These are phyloP conservation scores for Ectropis crepuscularia DNA, from an alignment of 2,888 invertebrate species.

Conservation along the genomic window DNA sequence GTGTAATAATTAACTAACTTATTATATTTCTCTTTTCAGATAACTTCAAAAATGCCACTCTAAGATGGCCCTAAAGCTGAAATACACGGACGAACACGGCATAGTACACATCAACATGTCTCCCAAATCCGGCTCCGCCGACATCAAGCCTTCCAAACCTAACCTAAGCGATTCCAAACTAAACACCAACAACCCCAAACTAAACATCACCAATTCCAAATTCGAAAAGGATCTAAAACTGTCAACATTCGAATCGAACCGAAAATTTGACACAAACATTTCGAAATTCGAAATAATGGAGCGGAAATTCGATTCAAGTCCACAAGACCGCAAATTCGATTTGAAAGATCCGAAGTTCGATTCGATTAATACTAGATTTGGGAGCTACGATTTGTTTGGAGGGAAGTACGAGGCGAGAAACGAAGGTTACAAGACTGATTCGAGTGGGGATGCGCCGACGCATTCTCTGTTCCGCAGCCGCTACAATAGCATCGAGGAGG, in stretches of 20 bases:
- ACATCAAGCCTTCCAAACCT: constrained; percentile 67
- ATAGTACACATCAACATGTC: constrained; percentile 79
- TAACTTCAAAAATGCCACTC: constrained; percentile 43
- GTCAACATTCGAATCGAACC: neutral
- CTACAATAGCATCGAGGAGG: constrained; percentile 81
- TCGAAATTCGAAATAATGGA: neutral
- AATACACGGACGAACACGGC: constrained; percentile 80
- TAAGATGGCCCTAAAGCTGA: constrained; percentile 74
- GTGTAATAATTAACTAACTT: neutral
- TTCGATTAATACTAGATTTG: constrained; percentile 76
- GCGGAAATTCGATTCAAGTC: constrained; percentile 5
- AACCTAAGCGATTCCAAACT: constrained; percentile 44
- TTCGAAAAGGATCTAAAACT: constrained; percentile 4
- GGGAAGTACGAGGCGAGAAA: constrained; percentile 62
- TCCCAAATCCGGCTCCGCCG: constrained; percentile 59
- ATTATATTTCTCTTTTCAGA: constrained; percentile 22
- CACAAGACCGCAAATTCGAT: constrained; percentile 34
- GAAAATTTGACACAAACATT: neutral
- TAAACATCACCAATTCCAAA: neutral
- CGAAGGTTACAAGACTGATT: constrained; percentile 38
- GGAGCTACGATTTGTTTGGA: constrained; percentile 76
- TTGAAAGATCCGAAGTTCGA: constrained; percentile 72
- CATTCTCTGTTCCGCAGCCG: constrained; percentile 77
- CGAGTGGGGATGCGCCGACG: constrained; percentile 56
- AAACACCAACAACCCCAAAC: neutral